Evolutionary conservation across 2,113 vertebrate genomes (phyloP).

Genomic region (Neotragus moschatus): DNA sequence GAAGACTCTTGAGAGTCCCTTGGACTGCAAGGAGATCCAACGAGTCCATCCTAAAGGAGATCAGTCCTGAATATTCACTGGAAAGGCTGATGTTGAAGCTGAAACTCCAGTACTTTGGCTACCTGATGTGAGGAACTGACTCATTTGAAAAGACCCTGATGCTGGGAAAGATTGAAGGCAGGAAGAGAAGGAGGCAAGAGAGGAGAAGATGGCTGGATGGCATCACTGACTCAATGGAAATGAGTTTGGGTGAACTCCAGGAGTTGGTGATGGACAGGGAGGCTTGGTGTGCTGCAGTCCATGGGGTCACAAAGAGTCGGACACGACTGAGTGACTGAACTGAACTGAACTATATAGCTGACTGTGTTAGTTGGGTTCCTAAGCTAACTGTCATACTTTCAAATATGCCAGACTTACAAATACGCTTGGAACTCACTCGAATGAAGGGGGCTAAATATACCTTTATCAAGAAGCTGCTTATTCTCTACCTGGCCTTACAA

Average conservation of each 20-base stretch:
- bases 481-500: background rate
- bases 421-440: accelerated
- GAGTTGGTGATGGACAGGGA: background rate
- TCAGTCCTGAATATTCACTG: background rate
- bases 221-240: background rate
- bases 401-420: background rate
- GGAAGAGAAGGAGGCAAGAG: background rate
- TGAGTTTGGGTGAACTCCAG: background rate
- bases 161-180: background rate
- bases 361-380: background rate
- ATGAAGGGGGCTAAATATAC: background rate
- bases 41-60: background rate
- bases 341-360: background rate
- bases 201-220: background rate
- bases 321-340: background rate
- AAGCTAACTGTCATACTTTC: background rate
- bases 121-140: background rate
- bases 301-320: background rate
- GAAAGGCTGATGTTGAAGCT: background rate
- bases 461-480: background rate
- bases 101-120: background rate
- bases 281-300: accelerated
- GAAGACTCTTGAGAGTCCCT: background rate
- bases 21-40: background rate
- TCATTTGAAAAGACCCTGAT: background rate